A percentile compares a stretch with the other conserved stretches of the same genome.
phyloP scores from a whole-genome alignment of 2,888 invertebrate species.

The Sclerodermus sp. region DNA sequence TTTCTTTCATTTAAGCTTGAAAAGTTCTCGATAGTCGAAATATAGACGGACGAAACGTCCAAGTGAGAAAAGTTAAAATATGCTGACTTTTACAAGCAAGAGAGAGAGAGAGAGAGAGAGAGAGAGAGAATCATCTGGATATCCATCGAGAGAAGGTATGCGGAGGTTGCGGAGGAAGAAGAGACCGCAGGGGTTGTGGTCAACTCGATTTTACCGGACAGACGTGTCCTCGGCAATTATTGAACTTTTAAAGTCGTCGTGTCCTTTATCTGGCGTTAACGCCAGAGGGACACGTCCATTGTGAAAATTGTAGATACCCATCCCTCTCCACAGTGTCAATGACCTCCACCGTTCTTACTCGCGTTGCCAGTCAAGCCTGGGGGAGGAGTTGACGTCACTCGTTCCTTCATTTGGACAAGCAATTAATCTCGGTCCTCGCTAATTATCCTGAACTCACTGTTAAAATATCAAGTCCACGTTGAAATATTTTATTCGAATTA shows the following conservation, averaged over 20 bases:
- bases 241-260: slow-evolving; percentile 50
- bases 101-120: slow-evolving; percentile 19
- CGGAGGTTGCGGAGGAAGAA: slow-evolving; percentile 23
- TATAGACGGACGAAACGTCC: no score
- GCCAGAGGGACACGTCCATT: slow-evolving; percentile 32
- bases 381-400: slow-evolving; percentile 1
- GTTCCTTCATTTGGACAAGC: background rate
- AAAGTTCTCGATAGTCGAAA: no score
- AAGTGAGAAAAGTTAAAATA: slow-evolving; percentile 50
- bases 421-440: background rate
- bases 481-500: no score
- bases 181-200: slow-evolving; percentile 55
- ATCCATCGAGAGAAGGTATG: slow-evolving; percentile 18
- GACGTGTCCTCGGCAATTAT: slow-evolving; percentile 56
- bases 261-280: slow-evolving; percentile 30
- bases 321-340: slow-evolving; percentile 18
- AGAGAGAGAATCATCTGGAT: slow-evolving; percentile 13
- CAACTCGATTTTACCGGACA: slow-evolving; percentile 54
- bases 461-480: no score
- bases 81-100: slow-evolving; percentile 55
- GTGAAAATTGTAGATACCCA: slow-evolving; percentile 23
- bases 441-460: background rate
- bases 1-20: no score
- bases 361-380: background rate
- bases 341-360: slow-evolving; percentile 21